Conservation (phyloP, 37 sponge, comb jelly and placozoan species). For the Chondrilla cf. caribensis region DNA sequence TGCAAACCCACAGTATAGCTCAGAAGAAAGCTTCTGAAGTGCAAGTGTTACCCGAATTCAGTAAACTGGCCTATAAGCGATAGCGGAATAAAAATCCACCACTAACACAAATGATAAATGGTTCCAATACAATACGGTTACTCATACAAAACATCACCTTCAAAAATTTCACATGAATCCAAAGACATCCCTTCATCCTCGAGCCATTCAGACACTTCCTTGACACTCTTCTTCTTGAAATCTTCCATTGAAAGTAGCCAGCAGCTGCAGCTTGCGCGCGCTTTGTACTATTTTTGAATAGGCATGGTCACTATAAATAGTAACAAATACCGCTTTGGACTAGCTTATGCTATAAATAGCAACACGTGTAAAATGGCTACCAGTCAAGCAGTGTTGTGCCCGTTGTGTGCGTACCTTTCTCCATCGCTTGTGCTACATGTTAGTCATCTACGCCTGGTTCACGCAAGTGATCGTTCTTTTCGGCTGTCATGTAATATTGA, state of each 20-base stretch:
- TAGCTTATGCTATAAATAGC: too few species aligned
- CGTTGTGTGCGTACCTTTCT: constrained; percentile 6
- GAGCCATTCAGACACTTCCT: constrained; percentile 3
- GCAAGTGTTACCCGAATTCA: too few species aligned
- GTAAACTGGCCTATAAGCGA: too few species aligned
- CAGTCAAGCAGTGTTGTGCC: not conserved
- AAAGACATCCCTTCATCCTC: constrained; percentile 19
- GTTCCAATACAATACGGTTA: too few species aligned
- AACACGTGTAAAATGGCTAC: not conserved
- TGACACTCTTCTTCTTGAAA: not conserved
- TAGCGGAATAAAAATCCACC: too few species aligned
- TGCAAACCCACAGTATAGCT: too few species aligned
- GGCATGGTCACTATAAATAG: too few species aligned
- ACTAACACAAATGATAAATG: too few species aligned
- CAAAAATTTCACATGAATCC: constrained; percentile 25
- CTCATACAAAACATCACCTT: constrained; percentile 11
- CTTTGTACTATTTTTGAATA: too few species aligned
- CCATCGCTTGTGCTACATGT: constrained; percentile 6
- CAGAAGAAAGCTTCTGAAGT: too few species aligned
- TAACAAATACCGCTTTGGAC: too few species aligned
- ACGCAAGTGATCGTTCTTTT: constrained; percentile 29
- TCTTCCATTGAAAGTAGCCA: not conserved
- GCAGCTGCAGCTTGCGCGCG: too few species aligned
- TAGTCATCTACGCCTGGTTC: constrained; percentile 41
- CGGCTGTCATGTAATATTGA: constrained; percentile 26